Conservation (phyloP, 2,888 invertebrate genomes). For the Nomada fabriciana region DNA sequence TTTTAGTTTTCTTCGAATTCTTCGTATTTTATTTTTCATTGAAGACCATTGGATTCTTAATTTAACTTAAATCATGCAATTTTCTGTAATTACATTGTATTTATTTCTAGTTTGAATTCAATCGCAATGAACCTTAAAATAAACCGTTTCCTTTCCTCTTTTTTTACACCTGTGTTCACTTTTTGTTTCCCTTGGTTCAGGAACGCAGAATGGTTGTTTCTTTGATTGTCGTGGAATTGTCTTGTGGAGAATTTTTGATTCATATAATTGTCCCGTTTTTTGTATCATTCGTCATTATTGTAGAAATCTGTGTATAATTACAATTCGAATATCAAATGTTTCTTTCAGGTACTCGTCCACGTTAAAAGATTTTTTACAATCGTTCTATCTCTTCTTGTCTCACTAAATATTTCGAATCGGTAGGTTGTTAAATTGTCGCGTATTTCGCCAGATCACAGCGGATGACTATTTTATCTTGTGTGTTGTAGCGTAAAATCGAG, state of each 20-base stretch:
- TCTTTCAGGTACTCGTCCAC: background rate
- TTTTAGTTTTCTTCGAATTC: too few relatives aligned
- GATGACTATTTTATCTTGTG: background rate
- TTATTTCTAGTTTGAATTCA: background rate
- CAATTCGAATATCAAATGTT: background rate
- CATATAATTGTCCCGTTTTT: background rate
- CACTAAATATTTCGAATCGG: background rate
- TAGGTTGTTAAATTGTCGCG: background rate
- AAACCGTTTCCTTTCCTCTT: background rate
- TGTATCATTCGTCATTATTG: constrained; percentile 2
- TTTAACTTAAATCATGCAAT: too few relatives aligned
- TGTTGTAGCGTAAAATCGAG: background rate
- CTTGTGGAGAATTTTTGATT: background rate
- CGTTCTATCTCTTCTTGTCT: background rate
- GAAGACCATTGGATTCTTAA: too few relatives aligned
- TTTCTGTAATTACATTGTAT: background rate
- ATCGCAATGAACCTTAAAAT: background rate
- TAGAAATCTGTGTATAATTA: background rate
- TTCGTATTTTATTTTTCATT: too few relatives aligned
- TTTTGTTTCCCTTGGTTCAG: background rate
- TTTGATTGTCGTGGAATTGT: background rate
- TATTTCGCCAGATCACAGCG: background rate
- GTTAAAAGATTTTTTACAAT: too few relatives aligned
- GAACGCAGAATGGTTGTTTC: background rate
- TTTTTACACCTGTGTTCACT: background rate